Conservation (phyloP, 2,113 vertebrate genomes). For the Phylloscopus trochilus region DNA sequence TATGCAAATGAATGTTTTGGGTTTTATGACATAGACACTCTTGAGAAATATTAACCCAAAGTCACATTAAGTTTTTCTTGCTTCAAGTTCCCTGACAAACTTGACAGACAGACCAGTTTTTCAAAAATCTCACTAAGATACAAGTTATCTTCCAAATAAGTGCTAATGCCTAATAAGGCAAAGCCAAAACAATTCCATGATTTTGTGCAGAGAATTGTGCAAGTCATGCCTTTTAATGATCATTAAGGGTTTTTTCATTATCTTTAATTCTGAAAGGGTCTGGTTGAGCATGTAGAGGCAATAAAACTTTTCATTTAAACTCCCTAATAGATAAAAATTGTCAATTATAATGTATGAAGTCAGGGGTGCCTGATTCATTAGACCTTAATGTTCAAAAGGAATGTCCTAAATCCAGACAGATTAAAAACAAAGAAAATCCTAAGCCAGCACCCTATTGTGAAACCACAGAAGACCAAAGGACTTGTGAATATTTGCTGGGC, state of each 20-base stretch:
- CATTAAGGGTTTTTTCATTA: neutral
- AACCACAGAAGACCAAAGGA: neutral
- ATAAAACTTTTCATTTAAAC: neutral
- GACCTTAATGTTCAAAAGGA: neutral
- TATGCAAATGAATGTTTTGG: conserved; percentile 21
- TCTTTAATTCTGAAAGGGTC: neutral
- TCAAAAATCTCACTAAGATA: neutral
- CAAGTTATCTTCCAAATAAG: neutral
- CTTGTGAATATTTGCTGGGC: conserved; percentile 29
- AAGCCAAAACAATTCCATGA: neutral
- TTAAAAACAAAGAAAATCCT: neutral
- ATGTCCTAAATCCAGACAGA: neutral
- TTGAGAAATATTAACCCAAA: conserved; percentile 33
- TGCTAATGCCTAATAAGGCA: neutral
- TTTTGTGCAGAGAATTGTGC: neutral
- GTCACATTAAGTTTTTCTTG: neutral
- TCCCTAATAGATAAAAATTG: neutral
- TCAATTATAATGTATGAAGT: neutral
- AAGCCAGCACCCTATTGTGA: neutral
- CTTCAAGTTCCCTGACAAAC: conserved; percentile 3
- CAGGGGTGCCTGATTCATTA: neutral
- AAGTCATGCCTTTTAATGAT: neutral
- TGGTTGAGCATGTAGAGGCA: neutral
- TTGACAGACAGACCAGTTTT: neutral
- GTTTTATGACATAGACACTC: neutral